A percentile compares a stretch with the other conserved stretches of the same genome.
Conservation (phyloP, 2,888 invertebrate genomes). For the Trichopria drosophilae region DNA sequence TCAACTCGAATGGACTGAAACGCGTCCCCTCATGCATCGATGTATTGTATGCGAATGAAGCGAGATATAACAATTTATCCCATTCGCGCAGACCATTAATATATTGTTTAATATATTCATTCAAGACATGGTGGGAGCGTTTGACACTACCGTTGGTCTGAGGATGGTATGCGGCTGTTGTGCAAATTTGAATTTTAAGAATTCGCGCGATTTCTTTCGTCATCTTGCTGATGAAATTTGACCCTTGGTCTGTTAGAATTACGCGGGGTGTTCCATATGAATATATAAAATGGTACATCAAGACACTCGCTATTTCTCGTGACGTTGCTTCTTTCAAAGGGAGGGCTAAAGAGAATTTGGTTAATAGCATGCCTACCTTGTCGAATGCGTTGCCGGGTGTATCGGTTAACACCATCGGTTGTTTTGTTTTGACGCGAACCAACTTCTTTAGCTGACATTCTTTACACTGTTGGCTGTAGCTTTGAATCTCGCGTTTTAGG, state of each 20-base stretch:
- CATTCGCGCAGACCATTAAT: not conserved
- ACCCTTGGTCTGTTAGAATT: not conserved
- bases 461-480: not conserved
- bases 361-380: not conserved
- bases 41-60: not conserved
- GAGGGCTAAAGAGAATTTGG: not conserved
- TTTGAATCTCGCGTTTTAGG: not conserved
- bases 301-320: not conserved
- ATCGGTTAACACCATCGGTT: not conserved
- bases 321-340: not conserved
- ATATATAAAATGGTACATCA: not conserved
- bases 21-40: no score
- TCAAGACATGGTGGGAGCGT: not conserved
- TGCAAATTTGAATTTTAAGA: not conserved
- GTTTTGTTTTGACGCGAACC: not conserved
- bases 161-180: constrained; percentile 7
- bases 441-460: not conserved
- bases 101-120: not conserved
- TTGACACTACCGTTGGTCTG: constrained; percentile 6
- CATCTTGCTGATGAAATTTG: not conserved
- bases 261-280: not conserved
- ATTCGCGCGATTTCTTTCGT: not conserved
- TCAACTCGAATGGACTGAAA: no score
- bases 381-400: not conserved
- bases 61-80: not conserved